Conservation (phyloP, 2,888 invertebrate species). For the Andrena flavipes region DNA sequence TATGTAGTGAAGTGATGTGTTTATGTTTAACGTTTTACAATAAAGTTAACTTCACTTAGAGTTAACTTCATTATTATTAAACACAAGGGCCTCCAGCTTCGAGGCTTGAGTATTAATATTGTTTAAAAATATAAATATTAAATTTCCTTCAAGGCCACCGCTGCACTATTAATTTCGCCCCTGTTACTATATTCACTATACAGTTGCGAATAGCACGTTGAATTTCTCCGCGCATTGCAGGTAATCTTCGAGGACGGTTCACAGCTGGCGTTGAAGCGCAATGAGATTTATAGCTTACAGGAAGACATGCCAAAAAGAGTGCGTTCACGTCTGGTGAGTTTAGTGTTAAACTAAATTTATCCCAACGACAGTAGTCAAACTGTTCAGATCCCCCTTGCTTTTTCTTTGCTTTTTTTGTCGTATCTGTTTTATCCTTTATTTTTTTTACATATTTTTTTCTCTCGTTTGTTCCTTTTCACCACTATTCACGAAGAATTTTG, state of each 20-base stretch:
- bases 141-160: no score
- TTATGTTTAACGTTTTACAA: no score
- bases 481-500: slow-evolving; percentile 6
- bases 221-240: slow-evolving; percentile 73
- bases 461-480: slow-evolving; percentile 50
- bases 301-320: slow-evolving; percentile 87
- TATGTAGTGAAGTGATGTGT: no score
- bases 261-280: slow-evolving; percentile 85
- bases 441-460: slow-evolving; percentile 55
- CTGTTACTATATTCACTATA: not conserved
- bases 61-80: no score
- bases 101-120: no score
- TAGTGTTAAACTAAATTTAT: slow-evolving; percentile 69
- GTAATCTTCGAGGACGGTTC: slow-evolving; percentile 86
- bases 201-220: not conserved
- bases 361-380: slow-evolving; percentile 15
- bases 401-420: slow-evolving; percentile 62
- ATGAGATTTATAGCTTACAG: slow-evolving; percentile 86
- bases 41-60: no score
- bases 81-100: no score
- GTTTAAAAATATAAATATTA: no score
- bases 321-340: slow-evolving; percentile 85
- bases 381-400: slow-evolving; percentile 39
- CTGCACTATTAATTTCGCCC: not conserved
- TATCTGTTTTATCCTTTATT: slow-evolving; percentile 20